Conservation (phyloP, 2,797 vertebrate genomes). For the Argyrosomus regius region DNA sequence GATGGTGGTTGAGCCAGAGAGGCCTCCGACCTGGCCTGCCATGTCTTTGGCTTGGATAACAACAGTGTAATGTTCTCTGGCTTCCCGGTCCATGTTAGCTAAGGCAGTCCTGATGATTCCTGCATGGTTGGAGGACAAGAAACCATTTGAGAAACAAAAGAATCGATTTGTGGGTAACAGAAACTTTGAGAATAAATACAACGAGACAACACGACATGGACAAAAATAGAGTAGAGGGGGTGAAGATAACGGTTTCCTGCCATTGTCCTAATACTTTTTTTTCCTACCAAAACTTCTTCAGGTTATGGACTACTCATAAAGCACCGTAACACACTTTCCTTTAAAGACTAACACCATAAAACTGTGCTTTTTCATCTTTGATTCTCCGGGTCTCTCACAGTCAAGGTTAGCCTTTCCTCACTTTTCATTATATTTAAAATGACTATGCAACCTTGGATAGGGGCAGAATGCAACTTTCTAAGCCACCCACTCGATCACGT, state of each 20-base stretch:
- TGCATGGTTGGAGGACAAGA: slow-evolving; percentile 61
- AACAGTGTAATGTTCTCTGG: slow-evolving; percentile 96
- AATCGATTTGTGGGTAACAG: background rate
- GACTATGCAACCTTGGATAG: slow-evolving; percentile 71
- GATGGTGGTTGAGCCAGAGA: slow-evolving; percentile 96
- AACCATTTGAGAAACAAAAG: background rate
- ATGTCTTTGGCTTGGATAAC: slow-evolving; percentile 99
- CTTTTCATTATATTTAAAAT: slow-evolving; percentile 71
- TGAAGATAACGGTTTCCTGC: background rate
- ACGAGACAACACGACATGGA: background rate
- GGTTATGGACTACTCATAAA: slow-evolving; percentile 14
- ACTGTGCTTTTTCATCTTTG: slow-evolving; percentile 43
- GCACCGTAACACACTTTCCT: slow-evolving; percentile 8
- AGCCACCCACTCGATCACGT: slow-evolving; percentile 63
- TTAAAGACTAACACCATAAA: slow-evolving; percentile 42
- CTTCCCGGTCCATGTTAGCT: slow-evolving; percentile 98
- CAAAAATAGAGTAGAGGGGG: background rate
- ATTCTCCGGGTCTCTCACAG: slow-evolving; percentile 41
- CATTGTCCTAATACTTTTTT: slow-evolving; percentile 14
- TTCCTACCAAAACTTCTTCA: background rate
- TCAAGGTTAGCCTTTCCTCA: slow-evolving; percentile 66
- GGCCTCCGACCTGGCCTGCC: slow-evolving; percentile 97
- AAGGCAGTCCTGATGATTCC: slow-evolving; percentile 98
- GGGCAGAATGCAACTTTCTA: slow-evolving; percentile 55
- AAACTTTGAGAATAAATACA: background rate